phyloP scores from a whole-genome alignment of 1,140 invertebrate species.

The Cyphomyrmex costatus region DNA sequence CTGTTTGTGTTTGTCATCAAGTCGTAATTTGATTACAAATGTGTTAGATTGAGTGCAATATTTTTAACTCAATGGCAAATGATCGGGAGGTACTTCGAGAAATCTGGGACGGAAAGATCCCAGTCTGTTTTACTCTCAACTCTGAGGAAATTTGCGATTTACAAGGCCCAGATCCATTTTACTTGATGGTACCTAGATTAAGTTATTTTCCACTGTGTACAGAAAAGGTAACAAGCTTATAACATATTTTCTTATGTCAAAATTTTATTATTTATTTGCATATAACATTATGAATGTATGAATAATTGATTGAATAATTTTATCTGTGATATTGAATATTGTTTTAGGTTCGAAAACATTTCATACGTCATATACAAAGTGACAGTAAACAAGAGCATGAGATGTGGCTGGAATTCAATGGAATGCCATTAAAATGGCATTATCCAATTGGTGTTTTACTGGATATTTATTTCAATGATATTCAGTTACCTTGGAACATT shows the following conservation, averaged over 20 bases:
- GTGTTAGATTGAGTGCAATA: not conserved
- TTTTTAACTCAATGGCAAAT: slow-evolving; percentile 91
- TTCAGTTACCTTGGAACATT: slow-evolving; percentile 95
- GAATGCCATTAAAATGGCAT: slow-evolving; percentile 97
- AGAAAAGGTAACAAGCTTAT: slow-evolving; percentile 92
- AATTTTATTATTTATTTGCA: slow-evolving; percentile 6
- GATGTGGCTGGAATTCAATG: slow-evolving; percentile 98
- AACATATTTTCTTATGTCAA: not conserved
- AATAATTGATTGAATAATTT: not conserved
- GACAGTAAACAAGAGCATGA: slow-evolving; percentile 94
- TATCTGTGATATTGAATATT: not conserved
- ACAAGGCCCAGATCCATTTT: slow-evolving; percentile 96
- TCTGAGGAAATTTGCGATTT: slow-evolving; percentile 95
- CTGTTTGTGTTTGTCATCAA: not conserved
- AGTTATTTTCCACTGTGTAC: slow-evolving; percentile 98
- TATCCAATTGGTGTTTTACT: slow-evolving; percentile 98
- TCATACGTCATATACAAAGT: slow-evolving; percentile 93
- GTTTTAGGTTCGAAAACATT: slow-evolving; percentile 95
- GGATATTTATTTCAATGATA: slow-evolving; percentile 93
- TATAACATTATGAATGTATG: not conserved
- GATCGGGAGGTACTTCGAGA: slow-evolving; percentile 97
- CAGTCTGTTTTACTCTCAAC: slow-evolving; percentile 95
- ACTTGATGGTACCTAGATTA: slow-evolving; percentile 97
- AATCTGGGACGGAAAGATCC: slow-evolving; percentile 98
- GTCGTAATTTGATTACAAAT: not conserved